Evolutionary conservation across 2,888 invertebrate species (phyloP).

Genomic region (Meta bourneti): DNA sequence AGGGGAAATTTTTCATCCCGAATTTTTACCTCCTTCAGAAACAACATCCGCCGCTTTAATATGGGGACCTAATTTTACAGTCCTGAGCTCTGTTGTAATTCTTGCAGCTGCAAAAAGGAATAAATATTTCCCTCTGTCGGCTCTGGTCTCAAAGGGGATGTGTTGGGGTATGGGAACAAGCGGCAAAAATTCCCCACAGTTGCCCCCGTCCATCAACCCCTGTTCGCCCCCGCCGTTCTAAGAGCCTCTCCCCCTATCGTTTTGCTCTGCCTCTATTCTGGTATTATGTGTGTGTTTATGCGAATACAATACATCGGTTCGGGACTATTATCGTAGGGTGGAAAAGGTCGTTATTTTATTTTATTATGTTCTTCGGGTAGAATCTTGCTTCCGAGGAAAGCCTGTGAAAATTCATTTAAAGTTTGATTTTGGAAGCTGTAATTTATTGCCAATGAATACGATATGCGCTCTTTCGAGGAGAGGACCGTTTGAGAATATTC

Average conservation of each 20-base stretch:
- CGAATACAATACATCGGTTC: conserved; percentile 53
- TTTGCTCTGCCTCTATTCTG: conserved; percentile 28
- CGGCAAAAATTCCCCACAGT: conserved; percentile 49
- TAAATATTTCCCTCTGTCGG: conserved; percentile 68
- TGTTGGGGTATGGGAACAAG: conserved; percentile 58
- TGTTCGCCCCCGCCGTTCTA: conserved; percentile 4
- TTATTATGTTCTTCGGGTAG: not conserved
- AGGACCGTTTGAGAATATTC: too few relatives aligned
- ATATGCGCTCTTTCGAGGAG: too few relatives aligned
- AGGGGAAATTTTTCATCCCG: conserved; percentile 4
- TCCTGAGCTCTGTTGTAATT: conserved; percentile 53
- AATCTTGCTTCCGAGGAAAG: not conserved
- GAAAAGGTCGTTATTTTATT: conserved; percentile 17
- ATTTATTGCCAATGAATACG: too few relatives aligned
- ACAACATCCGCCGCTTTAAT: conserved; percentile 67
- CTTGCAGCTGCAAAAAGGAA: conserved; percentile 70
- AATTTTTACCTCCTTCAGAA: conserved; percentile 57
- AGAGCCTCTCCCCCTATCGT: not conserved
- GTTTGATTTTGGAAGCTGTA: not conserved
- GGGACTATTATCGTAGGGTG: conserved; percentile 48
- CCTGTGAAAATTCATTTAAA: not conserved
- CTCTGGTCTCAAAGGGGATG: conserved; percentile 69
- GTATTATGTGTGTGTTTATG: conserved; percentile 64
- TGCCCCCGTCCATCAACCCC: conserved; percentile 65
- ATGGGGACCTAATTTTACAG: conserved; percentile 60